Base-by-base conservation (phyloP, 2,113 vertebrate species). In the Hippoglossus stenolepis region DNA sequence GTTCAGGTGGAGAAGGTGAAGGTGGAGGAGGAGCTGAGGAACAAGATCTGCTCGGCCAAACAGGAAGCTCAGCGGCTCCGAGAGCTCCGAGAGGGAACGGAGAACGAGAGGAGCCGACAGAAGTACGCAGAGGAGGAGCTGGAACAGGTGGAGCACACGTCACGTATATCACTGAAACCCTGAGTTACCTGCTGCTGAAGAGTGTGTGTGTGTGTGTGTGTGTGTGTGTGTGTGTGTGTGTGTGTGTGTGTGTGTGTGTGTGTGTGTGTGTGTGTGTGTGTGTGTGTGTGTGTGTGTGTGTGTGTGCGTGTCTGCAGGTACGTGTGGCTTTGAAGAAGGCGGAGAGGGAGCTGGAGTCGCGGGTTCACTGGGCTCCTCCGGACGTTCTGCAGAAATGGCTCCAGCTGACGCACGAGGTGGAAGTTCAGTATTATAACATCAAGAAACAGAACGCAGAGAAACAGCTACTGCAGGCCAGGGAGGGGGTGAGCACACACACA, bases 401-500 rank as follows among this genome's bases (percentile, higher is more conserved):
- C 53, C 97, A 98, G 95, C 94, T 99, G 75, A 98, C 97, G 0
- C 97, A 99, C 0, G 98, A 99, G 87, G 94, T 99, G 60, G 98
- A 99, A 87, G 96, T 98, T 3, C 96, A 97, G 75, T 97, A 99
- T 89, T 98, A 98, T 90, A 98, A 97, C 91, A 89, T 96, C 92
- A 98, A 98, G 95, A 98, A 96, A 15, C 97, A 97, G 87, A 97
- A 90, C 0, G 97, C 97, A 0, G 98, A 99, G 94, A 95, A 90
- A 73, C 98, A 99, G 92, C 96, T 99, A 73, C 93, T 96, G 66
- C 90, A 97, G 92, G 97, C 97, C 87, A 96, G 96, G 68, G 97
- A 99, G 53, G 97, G 97, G 96, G 98, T 98, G 87, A 96, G 23
- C 12, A 43, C 40, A 43, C 40, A 28, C 49, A 53, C 53, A 23